phyloP scores from a whole-genome alignment of 2,797 vertebrate genomes.

The Phrynocephalus guinanensis region DNA sequence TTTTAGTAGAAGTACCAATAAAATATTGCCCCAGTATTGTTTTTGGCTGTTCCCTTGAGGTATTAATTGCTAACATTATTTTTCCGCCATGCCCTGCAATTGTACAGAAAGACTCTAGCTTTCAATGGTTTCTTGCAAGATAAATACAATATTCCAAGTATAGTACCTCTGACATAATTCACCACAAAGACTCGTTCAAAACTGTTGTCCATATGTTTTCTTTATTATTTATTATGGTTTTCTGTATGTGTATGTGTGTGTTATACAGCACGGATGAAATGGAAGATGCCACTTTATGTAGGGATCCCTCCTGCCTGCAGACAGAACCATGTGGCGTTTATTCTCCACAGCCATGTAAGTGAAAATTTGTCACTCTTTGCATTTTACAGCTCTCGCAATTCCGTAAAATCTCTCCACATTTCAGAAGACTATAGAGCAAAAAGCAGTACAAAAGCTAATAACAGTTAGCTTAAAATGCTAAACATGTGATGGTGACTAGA shows the following conservation, averaged over 20 bases:
- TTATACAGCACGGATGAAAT: slow-evolving; percentile 82
- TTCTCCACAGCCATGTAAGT: slow-evolving; percentile 82
- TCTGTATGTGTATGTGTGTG: background rate
- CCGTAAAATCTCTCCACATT: background rate
- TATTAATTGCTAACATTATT: slow-evolving; percentile 43
- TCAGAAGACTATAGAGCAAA: background rate
- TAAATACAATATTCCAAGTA: slow-evolving; percentile 28
- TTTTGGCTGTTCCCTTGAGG: slow-evolving; percentile 17
- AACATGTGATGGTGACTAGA: background rate
- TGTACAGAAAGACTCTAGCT: slow-evolving; percentile 46
- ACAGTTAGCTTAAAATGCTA: background rate
- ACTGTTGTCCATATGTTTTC: background rate
- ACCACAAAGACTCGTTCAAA: background rate
- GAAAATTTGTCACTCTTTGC: slow-evolving; percentile 1
- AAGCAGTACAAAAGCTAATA: background rate
- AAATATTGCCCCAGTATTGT: slow-evolving; percentile 20
- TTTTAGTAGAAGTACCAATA: slow-evolving; percentile 32
- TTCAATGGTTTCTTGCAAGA: slow-evolving; percentile 43
- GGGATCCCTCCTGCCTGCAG: slow-evolving; percentile 79
- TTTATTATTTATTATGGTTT: slow-evolving; percentile 8
- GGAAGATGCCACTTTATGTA: slow-evolving; percentile 83
- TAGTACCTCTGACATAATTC: slow-evolving; percentile 23
- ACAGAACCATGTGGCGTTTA: slow-evolving; percentile 78
- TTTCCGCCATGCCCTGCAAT: slow-evolving; percentile 42
- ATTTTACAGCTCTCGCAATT: background rate